Conservation (phyloP, 2,113 vertebrate genomes). For the Chloropsis hardwickii region DNA sequence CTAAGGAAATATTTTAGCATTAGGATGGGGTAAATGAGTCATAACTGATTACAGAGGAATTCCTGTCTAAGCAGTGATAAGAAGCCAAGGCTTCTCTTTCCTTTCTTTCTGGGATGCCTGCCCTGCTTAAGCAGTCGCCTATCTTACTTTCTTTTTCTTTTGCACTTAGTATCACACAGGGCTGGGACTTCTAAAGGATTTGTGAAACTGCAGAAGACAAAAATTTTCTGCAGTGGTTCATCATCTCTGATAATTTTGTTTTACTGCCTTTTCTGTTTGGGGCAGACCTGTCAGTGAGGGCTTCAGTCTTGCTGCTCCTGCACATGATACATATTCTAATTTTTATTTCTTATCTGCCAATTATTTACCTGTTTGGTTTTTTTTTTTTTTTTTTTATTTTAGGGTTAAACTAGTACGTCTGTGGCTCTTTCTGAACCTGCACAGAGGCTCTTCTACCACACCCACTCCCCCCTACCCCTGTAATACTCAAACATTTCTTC, state of each 20-base stretch:
- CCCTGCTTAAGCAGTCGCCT: background rate
- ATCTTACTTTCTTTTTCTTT: background rate
- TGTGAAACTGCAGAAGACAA: background rate
- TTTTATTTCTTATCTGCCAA: background rate
- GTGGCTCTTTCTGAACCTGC: background rate
- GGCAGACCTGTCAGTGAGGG: background rate
- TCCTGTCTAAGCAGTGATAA: background rate
- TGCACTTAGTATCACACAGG: background rate
- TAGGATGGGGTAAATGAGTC: background rate
- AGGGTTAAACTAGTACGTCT: background rate
- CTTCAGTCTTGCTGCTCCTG: background rate
- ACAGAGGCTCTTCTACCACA: background rate
- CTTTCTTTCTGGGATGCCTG: background rate
- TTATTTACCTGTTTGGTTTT: background rate
- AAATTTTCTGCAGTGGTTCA: background rate
- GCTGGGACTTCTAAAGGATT: background rate
- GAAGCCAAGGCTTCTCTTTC: background rate
- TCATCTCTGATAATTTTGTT: background rate
- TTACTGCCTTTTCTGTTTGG: background rate
- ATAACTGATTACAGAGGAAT: background rate
- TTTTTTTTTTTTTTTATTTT: background rate
- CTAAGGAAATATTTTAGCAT: background rate
- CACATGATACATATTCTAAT: background rate
- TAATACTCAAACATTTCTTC: background rate
- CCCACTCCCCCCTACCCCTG: background rate